Base-by-base conservation (phyloP, 2,888 invertebrate species). In the Podotricha telesiphe region DNA sequence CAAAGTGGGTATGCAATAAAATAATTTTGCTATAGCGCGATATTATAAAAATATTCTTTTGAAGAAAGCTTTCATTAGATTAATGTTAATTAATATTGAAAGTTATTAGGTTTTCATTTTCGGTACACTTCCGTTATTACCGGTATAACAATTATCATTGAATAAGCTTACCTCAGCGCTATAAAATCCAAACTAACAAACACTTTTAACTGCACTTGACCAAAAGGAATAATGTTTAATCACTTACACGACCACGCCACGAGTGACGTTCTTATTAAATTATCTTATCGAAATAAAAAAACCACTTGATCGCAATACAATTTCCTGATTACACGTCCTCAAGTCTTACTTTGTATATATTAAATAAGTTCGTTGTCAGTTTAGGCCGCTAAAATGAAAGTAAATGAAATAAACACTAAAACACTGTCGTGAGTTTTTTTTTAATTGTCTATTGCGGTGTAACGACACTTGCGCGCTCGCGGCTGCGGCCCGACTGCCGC, bases 401-500 rank as follows among this genome's bases (percentile, higher is more conserved):
- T 65, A 70, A 74, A 69, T 72, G 73, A 65, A 74, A 72, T 63
- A 37, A 37, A 58, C 73, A 74, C 74, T 56, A 72, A 56, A 61
- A 71, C 73, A 68, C 73, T 64, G 66, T 68, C 65, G 68, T 68
- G 58, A 4, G 28, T 66, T 65, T 67, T 70, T 69, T 75, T 75
- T 53, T 65, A 70, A 76, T 75, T 71, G 74, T 76, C 75, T 73
- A 67, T 78, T 75, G 75, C 76, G 77, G 74, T 71, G 78, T 68
- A 61, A 68, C 77, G 76, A 76, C 76, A 79, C 83, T 79, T 72
- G 73, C 88, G 77, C 82, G 78, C 77, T 78, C 84, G 83, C 79
- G 84, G 86, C 82, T 78, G 77, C 71, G 70, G 76, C 80, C 79
- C 81, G 87, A 91, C 91, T 91, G 90, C 84, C 91, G 91, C 85